Percentiles rank a stretch among this genome's conserved stretches.
These are phyloP conservation scores for Polydesmus complanatus DNA, from an alignment of 2,888 invertebrate species.

Conservation along the genomic window DNA sequence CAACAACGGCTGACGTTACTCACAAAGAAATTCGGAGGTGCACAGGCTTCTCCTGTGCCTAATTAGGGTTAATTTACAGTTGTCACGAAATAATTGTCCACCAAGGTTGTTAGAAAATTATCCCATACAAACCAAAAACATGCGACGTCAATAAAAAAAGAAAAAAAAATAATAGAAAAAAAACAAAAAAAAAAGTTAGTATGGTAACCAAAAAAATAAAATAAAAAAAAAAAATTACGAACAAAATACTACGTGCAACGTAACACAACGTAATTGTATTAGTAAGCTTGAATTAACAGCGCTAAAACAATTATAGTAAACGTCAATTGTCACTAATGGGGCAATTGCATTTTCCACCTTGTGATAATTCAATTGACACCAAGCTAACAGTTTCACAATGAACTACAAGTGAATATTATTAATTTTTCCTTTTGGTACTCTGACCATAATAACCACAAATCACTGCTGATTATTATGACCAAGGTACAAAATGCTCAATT, in stretches of 20 bases:
- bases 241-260: not conserved
- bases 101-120: not conserved
- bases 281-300: too few relatives aligned
- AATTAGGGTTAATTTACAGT: constrained; percentile 1
- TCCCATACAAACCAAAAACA: not conserved
- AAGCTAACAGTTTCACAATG: too few relatives aligned
- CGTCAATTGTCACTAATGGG: too few relatives aligned
- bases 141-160: not conserved
- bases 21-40: constrained; percentile 10
- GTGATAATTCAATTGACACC: too few relatives aligned
- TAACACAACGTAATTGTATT: not conserved
- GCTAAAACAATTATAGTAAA: too few relatives aligned
- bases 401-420: too few relatives aligned
- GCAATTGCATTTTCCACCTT: too few relatives aligned
- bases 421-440: too few relatives aligned
- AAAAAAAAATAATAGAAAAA: not conserved
- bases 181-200: constrained; percentile 3
- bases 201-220: not conserved
- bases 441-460: too few relatives aligned
- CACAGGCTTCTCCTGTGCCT: constrained; percentile 7
- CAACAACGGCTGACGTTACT: not conserved
- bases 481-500: too few relatives aligned
- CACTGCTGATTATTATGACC: too few relatives aligned
- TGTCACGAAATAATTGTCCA: not conserved
- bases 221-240: too few relatives aligned